Evolutionary conservation across 2,113 vertebrate genomes (phyloP).

Genomic region (Capricornis sumatraensis): DNA sequence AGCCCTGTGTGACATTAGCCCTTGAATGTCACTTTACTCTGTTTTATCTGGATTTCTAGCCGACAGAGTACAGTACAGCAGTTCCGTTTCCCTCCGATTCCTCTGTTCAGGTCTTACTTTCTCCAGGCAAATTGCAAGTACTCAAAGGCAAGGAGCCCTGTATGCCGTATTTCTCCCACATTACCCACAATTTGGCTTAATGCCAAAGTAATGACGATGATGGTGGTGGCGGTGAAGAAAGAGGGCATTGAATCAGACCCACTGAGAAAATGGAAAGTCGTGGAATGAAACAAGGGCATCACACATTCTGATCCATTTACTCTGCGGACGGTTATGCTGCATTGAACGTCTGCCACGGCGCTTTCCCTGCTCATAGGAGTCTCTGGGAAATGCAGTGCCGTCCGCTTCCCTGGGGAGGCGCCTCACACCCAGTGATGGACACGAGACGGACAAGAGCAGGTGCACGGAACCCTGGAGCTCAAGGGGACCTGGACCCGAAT

Average conservation of each 20-base stretch:
- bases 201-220: background rate
- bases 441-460: background rate
- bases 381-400: background rate
- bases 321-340: background rate
- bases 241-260: background rate
- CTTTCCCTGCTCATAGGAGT: background rate
- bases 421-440: background rate
- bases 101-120: background rate
- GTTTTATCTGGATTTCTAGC: background rate
- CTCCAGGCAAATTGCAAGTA: background rate
- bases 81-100: background rate
- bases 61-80: background rate
- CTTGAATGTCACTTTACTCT: background rate
- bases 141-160: background rate
- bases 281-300: background rate
- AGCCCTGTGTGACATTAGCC: background rate
- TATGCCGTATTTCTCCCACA: background rate
- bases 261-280: background rate
- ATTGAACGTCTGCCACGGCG: accelerated
- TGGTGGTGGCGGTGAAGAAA: background rate
- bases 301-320: background rate
- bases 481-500: background rate
- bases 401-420: background rate
- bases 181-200: background rate
- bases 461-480: background rate